A percentile compares a stretch with the other conserved stretches of the same genome.
Conservation (phyloP, 2,888 invertebrate species). For the Cremastinae sp. region DNA sequence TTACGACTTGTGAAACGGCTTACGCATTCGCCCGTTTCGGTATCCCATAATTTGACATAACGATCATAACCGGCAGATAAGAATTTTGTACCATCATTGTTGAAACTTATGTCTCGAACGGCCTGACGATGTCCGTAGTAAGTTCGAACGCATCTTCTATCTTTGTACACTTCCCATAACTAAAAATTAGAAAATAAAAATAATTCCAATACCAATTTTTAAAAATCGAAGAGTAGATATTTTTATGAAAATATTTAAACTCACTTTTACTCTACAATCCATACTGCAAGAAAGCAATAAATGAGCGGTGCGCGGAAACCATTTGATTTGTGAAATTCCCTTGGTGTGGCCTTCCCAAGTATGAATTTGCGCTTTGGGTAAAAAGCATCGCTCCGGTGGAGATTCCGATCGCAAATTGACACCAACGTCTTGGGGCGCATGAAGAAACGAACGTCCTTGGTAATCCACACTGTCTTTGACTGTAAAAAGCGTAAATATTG, state of each 20-base stretch:
- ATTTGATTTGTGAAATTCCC: conserved; percentile 95
- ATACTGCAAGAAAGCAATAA: conserved; percentile 96
- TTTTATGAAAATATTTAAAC: conserved; percentile 17
- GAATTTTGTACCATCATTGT: conserved; percentile 95
- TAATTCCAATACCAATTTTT: not conserved
- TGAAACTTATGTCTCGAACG: conserved; percentile 97
- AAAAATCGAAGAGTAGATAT: not conserved
- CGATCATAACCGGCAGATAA: conserved; percentile 98
- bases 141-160: conserved; percentile 94
- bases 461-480: conserved; percentile 97
- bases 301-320: conserved; percentile 97
- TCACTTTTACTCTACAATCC: conserved; percentile 96
- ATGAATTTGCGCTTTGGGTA: conserved; percentile 97
- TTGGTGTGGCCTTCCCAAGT: conserved; percentile 99
- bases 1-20: conserved; percentile 96
- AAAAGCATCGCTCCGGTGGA: conserved; percentile 96
- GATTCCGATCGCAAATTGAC: conserved; percentile 92
- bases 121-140: conserved; percentile 98
- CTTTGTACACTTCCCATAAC: conserved; percentile 99
- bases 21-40: conserved; percentile 94
- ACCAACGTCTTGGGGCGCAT: conserved; percentile 95
- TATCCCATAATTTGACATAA: conserved; percentile 99
- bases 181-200: conserved; percentile 72
- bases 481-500: conserved; percentile 78
- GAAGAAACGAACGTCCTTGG: conserved; percentile 97